Evolutionary conservation across 1,140 invertebrate species (phyloP).

Genomic region (Drosophila punjabiensis): DNA sequence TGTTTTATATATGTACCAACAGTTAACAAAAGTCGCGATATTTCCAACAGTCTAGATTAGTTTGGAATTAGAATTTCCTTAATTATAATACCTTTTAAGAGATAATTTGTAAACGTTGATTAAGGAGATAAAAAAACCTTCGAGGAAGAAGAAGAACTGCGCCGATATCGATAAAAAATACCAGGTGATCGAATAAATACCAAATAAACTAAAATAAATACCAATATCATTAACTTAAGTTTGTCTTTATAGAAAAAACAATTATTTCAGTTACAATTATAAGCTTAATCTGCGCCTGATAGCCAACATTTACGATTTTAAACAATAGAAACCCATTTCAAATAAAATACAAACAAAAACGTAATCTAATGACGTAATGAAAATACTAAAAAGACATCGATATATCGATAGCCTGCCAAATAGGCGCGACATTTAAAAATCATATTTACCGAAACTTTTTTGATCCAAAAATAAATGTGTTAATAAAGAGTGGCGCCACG

Average conservation of each 20-base stretch:
- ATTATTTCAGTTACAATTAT: not conserved
- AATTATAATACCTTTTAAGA: not conserved
- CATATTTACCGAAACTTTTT: not conserved
- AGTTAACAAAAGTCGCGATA: not conserved
- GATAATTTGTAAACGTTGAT: conserved; percentile 1
- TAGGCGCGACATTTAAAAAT: conserved; percentile 13
- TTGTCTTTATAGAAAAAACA: not conserved
- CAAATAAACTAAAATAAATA: not conserved
- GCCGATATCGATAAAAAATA: not conserved
- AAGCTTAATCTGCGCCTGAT: not conserved
- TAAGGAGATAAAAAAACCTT: not conserved
- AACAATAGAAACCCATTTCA: no score
- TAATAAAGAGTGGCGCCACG: not conserved
- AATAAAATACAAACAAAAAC: not conserved
- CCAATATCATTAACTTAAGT: not conserved
- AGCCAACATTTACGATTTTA: not conserved
- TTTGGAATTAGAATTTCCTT: not conserved
- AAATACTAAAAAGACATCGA: conserved; percentile 1
- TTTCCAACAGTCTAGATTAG: not conserved
- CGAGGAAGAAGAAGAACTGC: not conserved
- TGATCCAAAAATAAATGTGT: not conserved
- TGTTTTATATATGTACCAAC: no score
- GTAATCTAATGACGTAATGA: not conserved
- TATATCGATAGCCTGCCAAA: conserved; percentile 2
- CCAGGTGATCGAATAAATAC: not conserved